These are phyloP conservation scores for Eupeodes luniger DNA, from an alignment of 2,888 invertebrate genomes.

Conservation along the genomic window DNA sequence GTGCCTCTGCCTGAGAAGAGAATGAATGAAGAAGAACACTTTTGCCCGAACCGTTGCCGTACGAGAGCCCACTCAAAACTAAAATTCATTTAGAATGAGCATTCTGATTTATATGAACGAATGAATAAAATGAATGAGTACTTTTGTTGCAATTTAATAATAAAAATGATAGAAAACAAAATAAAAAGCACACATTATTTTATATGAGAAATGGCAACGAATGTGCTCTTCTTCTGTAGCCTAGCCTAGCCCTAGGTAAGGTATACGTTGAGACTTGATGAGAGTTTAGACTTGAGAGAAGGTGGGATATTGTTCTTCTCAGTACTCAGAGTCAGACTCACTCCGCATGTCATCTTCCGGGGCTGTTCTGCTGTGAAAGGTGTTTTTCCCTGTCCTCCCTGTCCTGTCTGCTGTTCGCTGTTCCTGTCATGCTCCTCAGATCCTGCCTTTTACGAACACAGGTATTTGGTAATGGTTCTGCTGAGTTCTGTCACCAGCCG, in stretches of 20 bases:
- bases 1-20: too few species aligned
- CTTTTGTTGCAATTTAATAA: constrained; percentile 22
- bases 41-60: constrained; percentile 45
- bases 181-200: too few species aligned
- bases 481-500: not conserved
- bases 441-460: not conserved
- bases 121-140: constrained; percentile 37
- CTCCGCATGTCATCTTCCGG: constrained; percentile 44
- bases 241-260: too few species aligned
- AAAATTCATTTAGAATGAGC: constrained; percentile 49
- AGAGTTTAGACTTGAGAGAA: not conserved
- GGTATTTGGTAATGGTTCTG: not conserved
- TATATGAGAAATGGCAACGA: not conserved
- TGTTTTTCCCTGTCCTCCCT: not conserved
- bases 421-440: not conserved
- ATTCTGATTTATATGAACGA: constrained; percentile 44
- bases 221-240: not conserved
- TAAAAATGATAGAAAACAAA: constrained; percentile 14
- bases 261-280: too few species aligned
- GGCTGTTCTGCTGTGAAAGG: constrained; percentile 9
- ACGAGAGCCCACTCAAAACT: constrained; percentile 71
- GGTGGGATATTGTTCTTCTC: not conserved
- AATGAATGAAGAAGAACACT: not conserved
- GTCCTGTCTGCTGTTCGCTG: not conserved
- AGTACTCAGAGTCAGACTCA: not conserved